Percentiles rank a stretch among this genome's conserved stretches.
Evolutionary conservation across 2,888 invertebrate genomes (phyloP).

Genomic region (Torymus texanus): DNA sequence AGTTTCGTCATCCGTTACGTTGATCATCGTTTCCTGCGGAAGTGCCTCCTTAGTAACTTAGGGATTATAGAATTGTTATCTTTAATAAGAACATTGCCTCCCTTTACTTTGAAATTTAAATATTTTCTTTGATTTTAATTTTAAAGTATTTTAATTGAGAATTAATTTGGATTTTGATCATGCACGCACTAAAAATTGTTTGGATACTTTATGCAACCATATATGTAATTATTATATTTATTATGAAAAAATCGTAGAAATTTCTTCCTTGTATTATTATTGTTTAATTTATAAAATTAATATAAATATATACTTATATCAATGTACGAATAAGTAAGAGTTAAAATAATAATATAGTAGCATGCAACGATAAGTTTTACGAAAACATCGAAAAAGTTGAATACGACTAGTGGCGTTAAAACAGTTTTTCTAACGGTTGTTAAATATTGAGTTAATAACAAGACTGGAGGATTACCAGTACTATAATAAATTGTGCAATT

Average conservation of each 20-base stretch:
- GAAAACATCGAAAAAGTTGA: neutral
- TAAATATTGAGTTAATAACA: constrained; percentile 2
- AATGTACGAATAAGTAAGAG: too few species aligned
- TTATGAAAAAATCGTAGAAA: too few species aligned
- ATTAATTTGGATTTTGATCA: too few species aligned
- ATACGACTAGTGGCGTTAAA: neutral
- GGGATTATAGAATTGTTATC: constrained; percentile 33
- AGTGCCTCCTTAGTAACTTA: constrained; percentile 13
- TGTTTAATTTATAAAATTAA: too few species aligned
- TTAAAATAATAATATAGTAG: too few species aligned
- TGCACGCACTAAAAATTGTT: too few species aligned
- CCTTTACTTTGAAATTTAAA: neutral
- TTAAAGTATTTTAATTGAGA: neutral
- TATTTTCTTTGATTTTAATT: neutral
- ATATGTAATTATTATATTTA: too few species aligned
- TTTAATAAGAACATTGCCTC: constrained; percentile 25
- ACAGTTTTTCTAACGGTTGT: neutral
- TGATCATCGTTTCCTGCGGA: constrained; percentile 40
- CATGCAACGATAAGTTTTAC: neutral
- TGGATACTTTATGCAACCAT: too few species aligned
- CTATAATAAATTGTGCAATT: constrained; percentile 9
- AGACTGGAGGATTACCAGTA: neutral
- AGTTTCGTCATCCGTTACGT: constrained; percentile 57
- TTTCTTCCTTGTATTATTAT: too few species aligned
- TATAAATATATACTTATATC: too few species aligned